Conservation (phyloP, 2,113 vertebrate genomes). For the Dicentrarchus labrax region DNA sequence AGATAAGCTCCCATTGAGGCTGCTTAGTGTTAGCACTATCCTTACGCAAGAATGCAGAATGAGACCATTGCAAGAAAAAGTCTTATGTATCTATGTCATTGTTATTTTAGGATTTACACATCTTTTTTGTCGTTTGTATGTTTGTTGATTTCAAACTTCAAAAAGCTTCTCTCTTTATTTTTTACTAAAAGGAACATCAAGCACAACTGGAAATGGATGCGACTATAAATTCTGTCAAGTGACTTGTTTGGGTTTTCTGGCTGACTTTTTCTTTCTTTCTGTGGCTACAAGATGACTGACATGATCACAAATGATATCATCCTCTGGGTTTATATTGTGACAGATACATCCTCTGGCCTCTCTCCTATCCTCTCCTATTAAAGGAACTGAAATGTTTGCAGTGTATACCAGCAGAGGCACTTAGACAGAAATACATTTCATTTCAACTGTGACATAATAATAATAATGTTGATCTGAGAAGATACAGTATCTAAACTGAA, state of each 20-base stretch:
- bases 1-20: background rate
- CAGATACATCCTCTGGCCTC: background rate
- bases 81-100: background rate
- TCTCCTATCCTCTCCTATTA: constrained; percentile 4
- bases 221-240: background rate
- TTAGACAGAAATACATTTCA: background rate
- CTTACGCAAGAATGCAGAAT: background rate
- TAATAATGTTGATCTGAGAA: background rate
- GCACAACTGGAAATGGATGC: background rate
- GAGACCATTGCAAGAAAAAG: background rate
- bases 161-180: too few relatives aligned
- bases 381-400: constrained; percentile 13
- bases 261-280: background rate
- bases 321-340: background rate
- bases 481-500: background rate
- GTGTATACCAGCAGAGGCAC: background rate
- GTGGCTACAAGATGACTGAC: background rate
- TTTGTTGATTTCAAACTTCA: background rate
- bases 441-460: background rate
- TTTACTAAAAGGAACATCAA: background rate
- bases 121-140: background rate
- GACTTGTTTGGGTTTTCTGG: background rate
- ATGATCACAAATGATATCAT: too few relatives aligned
- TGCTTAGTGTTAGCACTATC: background rate
- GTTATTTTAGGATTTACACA: background rate